Evolutionary conservation across 92 coral and sea anemone species (phyloP), one percentile per base, ranked within the genome.

Genomic region (Micromussa lordhowensis): DNA sequence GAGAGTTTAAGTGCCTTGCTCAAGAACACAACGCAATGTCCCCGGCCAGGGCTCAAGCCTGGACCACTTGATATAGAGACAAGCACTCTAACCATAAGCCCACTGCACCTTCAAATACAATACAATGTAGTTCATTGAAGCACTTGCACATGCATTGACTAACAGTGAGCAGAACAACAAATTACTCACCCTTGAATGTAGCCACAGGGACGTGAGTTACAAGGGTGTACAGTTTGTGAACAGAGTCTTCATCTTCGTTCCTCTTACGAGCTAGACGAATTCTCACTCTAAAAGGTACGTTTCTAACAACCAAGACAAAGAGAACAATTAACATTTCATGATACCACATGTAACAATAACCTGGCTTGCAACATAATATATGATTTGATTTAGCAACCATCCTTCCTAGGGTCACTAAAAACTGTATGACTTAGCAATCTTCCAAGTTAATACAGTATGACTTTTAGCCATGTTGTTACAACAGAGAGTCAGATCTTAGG

Each of bases 171-270:
- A 5, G n/a, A 17, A 71, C 68, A 70, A 83, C 24, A 19, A 75
- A 75, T 59, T 3, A 58, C 92, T 29, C 66, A 95, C 98, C 99
- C 94, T 97, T 97, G 91, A 95, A 97, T 14, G 94, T 54, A 30
- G 93, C 85, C 5, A 95, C 98, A 57, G 91, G 95, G 64, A 97
- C 99, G 30, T 77, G 91, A 64, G 98, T 86, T 21, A 95, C 99
- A 12, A 97, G 96, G 16, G 99, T 97, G 92, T 97, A 95, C 48
- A 97, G 93, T 77, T 97, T 97, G 92, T 97, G 92, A 24, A 95
- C 92, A 0, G 99, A 95, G 79, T 97, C 99, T 81, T 97, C 99
- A 57, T 97, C 99, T 88, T 97, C 99, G 12, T 97, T 97, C 82
- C 99, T 90, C 79, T 94, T 96, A 63, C 99, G 96, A 69, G 98